phyloP scores from a whole-genome alignment of 2,888 invertebrate genomes.

The Dicycla oo region DNA sequence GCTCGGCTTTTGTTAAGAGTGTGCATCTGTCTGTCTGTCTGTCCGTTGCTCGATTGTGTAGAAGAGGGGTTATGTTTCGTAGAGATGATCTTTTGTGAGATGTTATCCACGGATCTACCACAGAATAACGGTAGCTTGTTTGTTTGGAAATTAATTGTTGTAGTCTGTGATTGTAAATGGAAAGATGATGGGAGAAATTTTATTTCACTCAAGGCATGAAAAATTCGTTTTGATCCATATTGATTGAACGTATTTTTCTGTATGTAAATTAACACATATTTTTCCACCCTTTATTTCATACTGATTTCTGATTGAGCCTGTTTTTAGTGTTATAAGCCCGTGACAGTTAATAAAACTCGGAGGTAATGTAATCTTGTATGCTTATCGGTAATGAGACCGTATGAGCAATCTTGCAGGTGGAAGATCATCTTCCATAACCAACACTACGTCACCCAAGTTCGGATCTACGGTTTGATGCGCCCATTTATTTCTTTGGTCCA shows the following conservation, averaged over 20 bases:
- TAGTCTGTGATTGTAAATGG: slow-evolving; percentile 1
- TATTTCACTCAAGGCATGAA: no score
- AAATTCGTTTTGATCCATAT: no score
- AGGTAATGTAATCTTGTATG: no score
- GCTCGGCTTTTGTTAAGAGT: slow-evolving; percentile 79
- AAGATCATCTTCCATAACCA: no score
- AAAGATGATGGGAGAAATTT: not conserved
- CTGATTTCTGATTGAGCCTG: not conserved
- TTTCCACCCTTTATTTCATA: not conserved
- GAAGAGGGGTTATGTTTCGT: slow-evolving; percentile 84
- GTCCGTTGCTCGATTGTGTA: slow-evolving; percentile 76
- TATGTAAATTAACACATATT: no score
- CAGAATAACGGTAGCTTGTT: slow-evolving; percentile 54
- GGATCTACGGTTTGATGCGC: no score
- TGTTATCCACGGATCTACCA: slow-evolving; percentile 57
- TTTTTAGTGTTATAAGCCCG: not conserved
- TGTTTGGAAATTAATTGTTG: slow-evolving; percentile 19
- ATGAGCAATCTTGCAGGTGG: no score
- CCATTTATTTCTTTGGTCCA: no score
- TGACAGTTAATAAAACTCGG: no score
- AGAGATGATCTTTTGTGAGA: slow-evolving; percentile 70
- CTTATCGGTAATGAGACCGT: no score
- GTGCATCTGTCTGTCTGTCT: slow-evolving; percentile 84
- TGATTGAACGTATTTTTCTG: no score
- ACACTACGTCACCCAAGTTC: no score